Base-by-base conservation (phyloP, 2,888 invertebrate genomes). In the Cartodere bifasciata region DNA sequence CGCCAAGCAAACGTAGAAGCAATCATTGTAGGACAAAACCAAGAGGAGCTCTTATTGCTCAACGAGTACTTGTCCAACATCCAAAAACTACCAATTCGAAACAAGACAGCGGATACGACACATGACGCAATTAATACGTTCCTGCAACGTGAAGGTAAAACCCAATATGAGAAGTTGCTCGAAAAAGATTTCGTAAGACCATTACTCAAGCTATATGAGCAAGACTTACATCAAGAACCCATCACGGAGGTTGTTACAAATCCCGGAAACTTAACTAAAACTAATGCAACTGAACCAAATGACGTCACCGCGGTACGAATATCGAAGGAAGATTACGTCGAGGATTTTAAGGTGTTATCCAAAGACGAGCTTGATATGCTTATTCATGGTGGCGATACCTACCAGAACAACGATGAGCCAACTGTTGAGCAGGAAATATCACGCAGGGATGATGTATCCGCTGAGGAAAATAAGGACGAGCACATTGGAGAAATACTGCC, bases 401-500 rank as follows among this genome's bases (percentile, higher is more conserved):
- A 45, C 23, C 51, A 51, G 38, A 40, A 45, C 14, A 49, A 50
- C 31, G 32, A 37, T 13, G 37, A 36, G 10, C 29, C 30, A 22
- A 16, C 23, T 3, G 11, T 22, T 4, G 23, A 25, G 7, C 36
- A 36, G 16, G 11, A 23, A 10, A 28, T 37, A 13, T 24, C 17
- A 29, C 24, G 52, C 31, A 43, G 52, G 11, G 53, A 54, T 35
- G 45, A 46, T 22, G 32, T 30, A 13, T 20, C 48, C 3, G 42
- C 36, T 2, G 41, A 45, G 28, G 31, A 29, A n/a, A 43, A 42
- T 10, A 43, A 40, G 13, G 49, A 49, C 43, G 60, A 60, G 38
- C 60, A 60, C 31, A 59, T 60, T 23, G 60, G 60, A 2, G 60
- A 60, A 43, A 60, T 60, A 27, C 38, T 60, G 28, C 57, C 57